Percentiles rank a stretch among this genome's conserved stretches.
phyloP scores from a whole-genome alignment of 1,140 invertebrate genomes.

The Habropoda laboriosa region DNA sequence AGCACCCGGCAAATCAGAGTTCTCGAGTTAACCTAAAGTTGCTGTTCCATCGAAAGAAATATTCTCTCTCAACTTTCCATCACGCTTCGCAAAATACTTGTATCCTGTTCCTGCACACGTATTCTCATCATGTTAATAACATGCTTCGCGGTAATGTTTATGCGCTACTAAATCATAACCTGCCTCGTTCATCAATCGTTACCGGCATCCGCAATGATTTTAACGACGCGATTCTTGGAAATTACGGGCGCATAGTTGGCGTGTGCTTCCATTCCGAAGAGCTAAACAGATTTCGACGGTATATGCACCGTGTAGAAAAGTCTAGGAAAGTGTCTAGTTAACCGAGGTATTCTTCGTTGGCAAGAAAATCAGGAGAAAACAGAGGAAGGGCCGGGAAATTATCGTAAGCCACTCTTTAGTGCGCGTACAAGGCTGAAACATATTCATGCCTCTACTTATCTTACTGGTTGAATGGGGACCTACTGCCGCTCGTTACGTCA shows the following conservation, averaged over 20 bases:
- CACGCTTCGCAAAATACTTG: constrained; percentile 2
- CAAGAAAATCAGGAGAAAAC: not conserved
- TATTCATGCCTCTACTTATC: constrained; percentile 41
- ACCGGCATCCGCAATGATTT: constrained; percentile 34
- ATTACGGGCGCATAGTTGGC: constrained; percentile 27
- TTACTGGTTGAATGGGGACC: constrained; percentile 35
- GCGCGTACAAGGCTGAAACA: constrained; percentile 18
- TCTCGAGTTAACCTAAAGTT: not conserved
- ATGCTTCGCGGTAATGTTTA: constrained; percentile 27
- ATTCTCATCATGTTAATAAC: constrained; percentile 35
- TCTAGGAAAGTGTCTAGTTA: constrained; percentile 31
- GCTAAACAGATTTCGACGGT: not conserved
- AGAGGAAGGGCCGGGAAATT: constrained; percentile 47
- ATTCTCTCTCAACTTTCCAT: constrained; percentile 12
- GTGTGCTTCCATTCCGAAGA: constrained; percentile 18
- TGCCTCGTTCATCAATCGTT: constrained; percentile 54
- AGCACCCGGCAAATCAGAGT: not conserved
- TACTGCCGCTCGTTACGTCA: constrained; percentile 53
- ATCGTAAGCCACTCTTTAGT: constrained; percentile 40
- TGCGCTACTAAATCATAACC: constrained; percentile 48
- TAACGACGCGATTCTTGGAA: constrained; percentile 56
- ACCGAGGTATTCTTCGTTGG: constrained; percentile 1
- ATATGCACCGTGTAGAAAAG: not conserved
- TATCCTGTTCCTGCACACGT: not conserved
- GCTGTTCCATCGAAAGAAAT: not conserved